phyloP scores from a whole-genome alignment of 2,888 invertebrate genomes.

The Digitonthophagus gazella region DNA sequence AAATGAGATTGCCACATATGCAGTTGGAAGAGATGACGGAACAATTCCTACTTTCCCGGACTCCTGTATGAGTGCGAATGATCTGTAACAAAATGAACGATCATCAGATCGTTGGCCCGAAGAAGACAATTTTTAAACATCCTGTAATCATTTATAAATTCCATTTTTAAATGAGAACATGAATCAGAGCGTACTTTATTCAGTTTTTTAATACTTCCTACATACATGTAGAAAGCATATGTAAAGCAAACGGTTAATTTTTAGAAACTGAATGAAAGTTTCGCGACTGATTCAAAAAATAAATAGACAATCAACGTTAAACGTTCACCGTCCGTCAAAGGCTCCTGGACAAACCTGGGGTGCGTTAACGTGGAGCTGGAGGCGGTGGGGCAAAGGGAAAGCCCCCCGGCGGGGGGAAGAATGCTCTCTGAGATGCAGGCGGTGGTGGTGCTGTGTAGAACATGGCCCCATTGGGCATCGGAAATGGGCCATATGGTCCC shows the following conservation, averaged over 20 bases:
- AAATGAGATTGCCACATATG: neutral
- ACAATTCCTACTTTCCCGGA: neutral
- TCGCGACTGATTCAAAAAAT: too few relatives aligned
- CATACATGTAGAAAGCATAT: too few relatives aligned
- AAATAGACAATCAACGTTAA: too few relatives aligned
- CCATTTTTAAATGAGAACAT: too few relatives aligned
- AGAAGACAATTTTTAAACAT: neutral
- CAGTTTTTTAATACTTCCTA: neutral
- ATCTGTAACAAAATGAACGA: neutral
- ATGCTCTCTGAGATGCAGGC: conserved; percentile 38
- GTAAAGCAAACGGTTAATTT: too few relatives aligned
- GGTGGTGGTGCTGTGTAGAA: conserved; percentile 47
- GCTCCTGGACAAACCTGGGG: conserved; percentile 23
- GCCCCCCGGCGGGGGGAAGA: conserved; percentile 38
- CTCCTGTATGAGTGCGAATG: neutral
- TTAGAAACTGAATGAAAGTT: neutral
- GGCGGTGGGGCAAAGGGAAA: conserved; percentile 46
- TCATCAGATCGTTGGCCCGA: neutral
- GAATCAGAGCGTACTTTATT: too few relatives aligned
- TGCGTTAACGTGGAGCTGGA: conserved; percentile 41
- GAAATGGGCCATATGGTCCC: conserved; percentile 40
- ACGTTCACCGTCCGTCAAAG: neutral
- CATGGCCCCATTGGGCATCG: conserved; percentile 44
- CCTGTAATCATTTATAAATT: neutral
- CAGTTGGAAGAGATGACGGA: neutral